Conservation (phyloP, 2,113 vertebrate species). For the Uropsilus gracilis region DNA sequence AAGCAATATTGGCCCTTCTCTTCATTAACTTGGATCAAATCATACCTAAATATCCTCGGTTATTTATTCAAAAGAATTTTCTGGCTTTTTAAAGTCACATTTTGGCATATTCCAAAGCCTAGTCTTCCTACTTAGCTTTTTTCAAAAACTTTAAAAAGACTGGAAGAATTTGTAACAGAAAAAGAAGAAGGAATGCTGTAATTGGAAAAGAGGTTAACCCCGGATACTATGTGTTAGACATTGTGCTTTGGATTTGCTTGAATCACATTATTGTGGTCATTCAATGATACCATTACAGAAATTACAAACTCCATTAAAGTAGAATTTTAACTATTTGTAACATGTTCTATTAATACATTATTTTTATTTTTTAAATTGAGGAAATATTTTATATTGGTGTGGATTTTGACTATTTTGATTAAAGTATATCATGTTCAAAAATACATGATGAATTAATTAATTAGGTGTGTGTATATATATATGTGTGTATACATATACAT, state of each 20-base stretch:
- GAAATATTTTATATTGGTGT: too few relatives aligned
- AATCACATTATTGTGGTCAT: background rate
- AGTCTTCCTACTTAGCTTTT: background rate
- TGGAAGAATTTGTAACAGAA: background rate
- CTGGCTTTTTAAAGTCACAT: background rate
- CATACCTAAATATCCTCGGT: background rate
- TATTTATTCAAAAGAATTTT: background rate
- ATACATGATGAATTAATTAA: background rate
- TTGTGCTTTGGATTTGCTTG: background rate
- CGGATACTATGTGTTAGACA: background rate
- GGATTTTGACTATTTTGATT: constrained; percentile 24
- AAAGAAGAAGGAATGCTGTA: background rate
- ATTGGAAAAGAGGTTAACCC: background rate
- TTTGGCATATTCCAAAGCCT: background rate
- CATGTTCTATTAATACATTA: too few relatives aligned
- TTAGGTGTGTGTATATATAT: background rate
- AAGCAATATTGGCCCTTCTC: background rate
- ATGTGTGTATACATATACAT: background rate
- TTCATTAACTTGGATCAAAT: background rate
- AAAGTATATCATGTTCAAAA: background rate
- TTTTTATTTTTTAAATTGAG: too few relatives aligned
- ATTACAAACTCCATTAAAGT: background rate
- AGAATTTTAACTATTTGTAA: background rate
- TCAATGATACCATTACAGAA: background rate
- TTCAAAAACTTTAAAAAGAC: background rate